Base-by-base conservation (phyloP, 2,888 invertebrate species). In the Ophion obscuratus region DNA sequence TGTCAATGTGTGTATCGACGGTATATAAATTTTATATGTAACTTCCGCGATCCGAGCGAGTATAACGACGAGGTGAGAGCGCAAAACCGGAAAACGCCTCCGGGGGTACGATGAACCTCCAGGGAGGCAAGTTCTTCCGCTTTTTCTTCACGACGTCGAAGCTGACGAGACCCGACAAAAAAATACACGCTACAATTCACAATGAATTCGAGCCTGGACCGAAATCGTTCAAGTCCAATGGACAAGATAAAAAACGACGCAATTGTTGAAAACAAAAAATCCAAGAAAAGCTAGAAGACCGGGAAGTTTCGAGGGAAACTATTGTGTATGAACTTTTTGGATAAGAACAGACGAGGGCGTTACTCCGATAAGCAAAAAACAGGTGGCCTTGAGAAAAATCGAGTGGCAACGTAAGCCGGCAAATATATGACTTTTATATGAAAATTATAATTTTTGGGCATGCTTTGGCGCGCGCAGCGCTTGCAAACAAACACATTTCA, bases 51-150 rank as follows among this genome's bases (percentile, higher is more conserved):
- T 67, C 68, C 75, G 31, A 57, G 61, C 17, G 61, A 36, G 59
- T 5, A 73, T 40, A 61, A 31, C 64, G 31, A 44, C 5, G 62
- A 67, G 80, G 36, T 53, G 31, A 62, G 71, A 40, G 57, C 57
- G 31, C n/a, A 59, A 75, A 67, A 81, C 81, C 81, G 81, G 81
- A 75, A 81, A 81, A 81, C 81, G 74, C 67, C 74, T 59, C 62
- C 17, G 59, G 81, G 81, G 80, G 81, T 75, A 81, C 81, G 68
- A 44, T 61, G 75, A 80, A 71, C 84, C 66, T 67, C 59, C 61
- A 17, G 70, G 76, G 76, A 76, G 53, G 66, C 77, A 14, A 59
- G 59, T 40, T 66, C 66, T 74, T 84, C 84, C 80, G 80, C 76
- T 84, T 84, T 81, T 84, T 84, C 66, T 67, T 59, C 47, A 24